phyloP scores from a whole-genome alignment of 1,140 invertebrate genomes.

The Drosophila teissieri region DNA sequence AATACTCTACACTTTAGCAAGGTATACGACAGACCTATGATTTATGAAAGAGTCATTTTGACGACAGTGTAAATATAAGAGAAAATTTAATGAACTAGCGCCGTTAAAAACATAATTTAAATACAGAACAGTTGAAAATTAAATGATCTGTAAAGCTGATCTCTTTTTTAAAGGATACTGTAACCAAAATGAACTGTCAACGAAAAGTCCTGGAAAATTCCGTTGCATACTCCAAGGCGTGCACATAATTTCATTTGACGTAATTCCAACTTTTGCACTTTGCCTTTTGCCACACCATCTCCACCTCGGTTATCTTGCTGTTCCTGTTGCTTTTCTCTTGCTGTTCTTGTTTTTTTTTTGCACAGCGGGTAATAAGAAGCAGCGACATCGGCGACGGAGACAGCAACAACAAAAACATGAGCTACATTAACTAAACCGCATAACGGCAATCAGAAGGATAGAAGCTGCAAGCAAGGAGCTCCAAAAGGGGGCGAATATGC shows the following conservation, averaged over 20 bases:
- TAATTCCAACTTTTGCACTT: constrained; percentile 49
- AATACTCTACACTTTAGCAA: not conserved
- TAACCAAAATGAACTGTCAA: not conserved
- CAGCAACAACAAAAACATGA: constrained; percentile 13
- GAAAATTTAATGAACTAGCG: not conserved
- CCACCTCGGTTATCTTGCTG: not conserved
- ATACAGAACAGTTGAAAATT: too few relatives aligned
- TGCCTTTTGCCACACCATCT: constrained; percentile 6
- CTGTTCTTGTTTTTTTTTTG: not conserved
- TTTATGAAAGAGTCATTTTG: too few relatives aligned
- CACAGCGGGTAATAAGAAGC: constrained; percentile 21
- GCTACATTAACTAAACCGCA: constrained; percentile 37
- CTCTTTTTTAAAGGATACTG: not conserved
- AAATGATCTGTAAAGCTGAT: not conserved
- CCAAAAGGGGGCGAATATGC: not conserved
- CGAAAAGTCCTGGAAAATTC: constrained; percentile 23
- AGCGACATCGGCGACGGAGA: constrained; percentile 16
- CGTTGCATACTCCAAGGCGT: constrained; percentile 38
- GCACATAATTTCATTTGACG: constrained; percentile 46
- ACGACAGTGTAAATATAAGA: too few relatives aligned
- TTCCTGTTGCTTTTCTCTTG: constrained; percentile 2
- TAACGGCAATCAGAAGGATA: constrained; percentile 16
- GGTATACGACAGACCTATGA: not conserved
- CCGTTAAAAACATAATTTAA: not conserved
- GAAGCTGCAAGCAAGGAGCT: not conserved